Percentiles rank a stretch among this genome's conserved stretches.
Conservation (phyloP, 1,140 invertebrate species). For the Lamellibrachia luymesi region DNA sequence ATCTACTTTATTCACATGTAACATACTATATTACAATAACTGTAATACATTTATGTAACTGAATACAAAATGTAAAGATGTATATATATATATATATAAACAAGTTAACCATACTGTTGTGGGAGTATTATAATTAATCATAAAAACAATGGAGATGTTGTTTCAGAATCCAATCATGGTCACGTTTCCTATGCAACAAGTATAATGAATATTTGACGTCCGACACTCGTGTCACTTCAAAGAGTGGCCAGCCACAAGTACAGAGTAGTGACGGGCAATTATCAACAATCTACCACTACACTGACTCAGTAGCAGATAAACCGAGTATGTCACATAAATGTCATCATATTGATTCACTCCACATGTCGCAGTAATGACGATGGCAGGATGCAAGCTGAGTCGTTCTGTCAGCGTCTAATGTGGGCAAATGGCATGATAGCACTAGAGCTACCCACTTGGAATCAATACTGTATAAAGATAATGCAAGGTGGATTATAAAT, state of each 20-base stretch:
- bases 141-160: no score
- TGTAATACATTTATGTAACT: no score
- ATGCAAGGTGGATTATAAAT: neutral
- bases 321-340: neutral
- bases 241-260: neutral
- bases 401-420: neutral
- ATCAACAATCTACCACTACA: neutral
- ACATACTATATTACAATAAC: no score
- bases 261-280: neutral
- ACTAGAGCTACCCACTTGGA: neutral
- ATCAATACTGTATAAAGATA: neutral
- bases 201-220: neutral
- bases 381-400: neutral
- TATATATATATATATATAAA: no score
- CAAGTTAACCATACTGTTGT: no score
- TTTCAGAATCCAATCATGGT: no score
- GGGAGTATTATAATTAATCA: no score
- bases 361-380: neutral
- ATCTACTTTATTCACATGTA: no score
- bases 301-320: neutral
- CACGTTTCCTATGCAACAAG: no score
- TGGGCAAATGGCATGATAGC: neutral
- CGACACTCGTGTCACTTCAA: neutral
- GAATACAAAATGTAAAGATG: no score
- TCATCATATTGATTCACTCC: neutral